A percentile compares a stretch with the other conserved stretches of the same genome.
Conservation (phyloP, 2,113 vertebrate genomes). For the Prunella himalayana region DNA sequence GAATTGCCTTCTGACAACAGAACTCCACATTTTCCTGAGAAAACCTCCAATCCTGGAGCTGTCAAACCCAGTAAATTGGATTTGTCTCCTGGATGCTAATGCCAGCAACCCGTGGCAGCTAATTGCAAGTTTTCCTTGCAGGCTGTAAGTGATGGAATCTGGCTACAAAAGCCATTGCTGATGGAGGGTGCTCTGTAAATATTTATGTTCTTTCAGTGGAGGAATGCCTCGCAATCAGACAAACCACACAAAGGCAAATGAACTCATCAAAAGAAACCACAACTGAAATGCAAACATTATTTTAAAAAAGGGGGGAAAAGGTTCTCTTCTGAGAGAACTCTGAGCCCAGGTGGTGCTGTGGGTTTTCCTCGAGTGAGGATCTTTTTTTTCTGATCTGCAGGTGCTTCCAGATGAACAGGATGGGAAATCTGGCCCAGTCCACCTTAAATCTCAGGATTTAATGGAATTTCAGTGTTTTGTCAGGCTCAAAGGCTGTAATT, state of each 20-base stretch:
- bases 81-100: neutral
- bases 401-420: neutral
- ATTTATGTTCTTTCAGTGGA: slow-evolving; percentile 43
- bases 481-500: neutral
- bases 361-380: neutral
- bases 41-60: neutral
- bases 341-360: neutral
- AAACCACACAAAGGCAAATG: slow-evolving; percentile 49
- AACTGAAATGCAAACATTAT: neutral
- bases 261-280: slow-evolving; percentile 37
- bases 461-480: neutral
- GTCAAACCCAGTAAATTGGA: neutral
- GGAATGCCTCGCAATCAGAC: slow-evolving; percentile 23
- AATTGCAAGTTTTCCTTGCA: slow-evolving; percentile 26
- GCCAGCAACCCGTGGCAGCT: neutral
- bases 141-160: slow-evolving; percentile 24
- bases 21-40: neutral
- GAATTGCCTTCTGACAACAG: neutral
- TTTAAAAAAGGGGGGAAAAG: neutral
- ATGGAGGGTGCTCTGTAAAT: slow-evolving; percentile 27
- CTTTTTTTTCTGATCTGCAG: neutral
- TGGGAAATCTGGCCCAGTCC: neutral
- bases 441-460: neutral
- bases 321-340: neutral
- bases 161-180: slow-evolving; percentile 13